Percentiles rank a stretch among this genome's conserved stretches.
Evolutionary conservation across 2,797 vertebrate genomes (phyloP).

Genomic region (Prunella strophiata): DNA sequence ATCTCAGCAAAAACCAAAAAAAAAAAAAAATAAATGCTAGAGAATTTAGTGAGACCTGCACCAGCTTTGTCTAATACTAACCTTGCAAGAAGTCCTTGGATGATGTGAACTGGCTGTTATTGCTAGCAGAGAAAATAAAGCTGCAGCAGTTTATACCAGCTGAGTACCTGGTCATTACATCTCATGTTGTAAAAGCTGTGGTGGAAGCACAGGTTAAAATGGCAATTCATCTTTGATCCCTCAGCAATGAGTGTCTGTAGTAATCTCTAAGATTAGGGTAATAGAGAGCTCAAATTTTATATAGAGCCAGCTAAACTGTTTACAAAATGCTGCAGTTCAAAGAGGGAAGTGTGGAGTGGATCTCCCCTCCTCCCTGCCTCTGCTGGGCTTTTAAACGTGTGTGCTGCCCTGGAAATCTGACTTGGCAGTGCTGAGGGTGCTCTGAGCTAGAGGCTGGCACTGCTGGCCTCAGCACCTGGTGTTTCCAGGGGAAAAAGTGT

Average conservation of each 20-base stretch:
- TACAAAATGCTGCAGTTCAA: background rate
- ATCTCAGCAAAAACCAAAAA: background rate
- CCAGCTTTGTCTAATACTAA: background rate
- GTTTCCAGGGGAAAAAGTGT: background rate
- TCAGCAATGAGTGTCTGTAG: background rate
- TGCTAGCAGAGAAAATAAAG: background rate
- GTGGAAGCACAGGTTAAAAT: conserved; percentile 10
- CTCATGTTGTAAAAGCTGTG: background rate
- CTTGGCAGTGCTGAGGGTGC: background rate
- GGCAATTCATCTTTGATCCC: background rate
- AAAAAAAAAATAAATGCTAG: background rate
- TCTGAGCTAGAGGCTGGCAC: background rate
- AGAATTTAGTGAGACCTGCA: background rate
- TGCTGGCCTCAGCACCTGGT: background rate
- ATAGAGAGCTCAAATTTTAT: background rate
- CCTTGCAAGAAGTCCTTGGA: conserved; percentile 5
- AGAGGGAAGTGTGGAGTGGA: background rate
- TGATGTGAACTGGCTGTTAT: background rate
- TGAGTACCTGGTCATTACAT: conserved; percentile 31
- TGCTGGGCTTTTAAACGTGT: rapidly evolving
- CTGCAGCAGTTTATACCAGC: conserved; percentile 6
- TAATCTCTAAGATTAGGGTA: background rate
- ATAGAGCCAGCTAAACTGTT: background rate
- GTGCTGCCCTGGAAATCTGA: background rate
- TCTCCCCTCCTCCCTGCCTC: background rate